These are phyloP conservation scores for Cylindroiulus punctatus DNA, from an alignment of 2,888 invertebrate genomes.

Conservation along the genomic window DNA sequence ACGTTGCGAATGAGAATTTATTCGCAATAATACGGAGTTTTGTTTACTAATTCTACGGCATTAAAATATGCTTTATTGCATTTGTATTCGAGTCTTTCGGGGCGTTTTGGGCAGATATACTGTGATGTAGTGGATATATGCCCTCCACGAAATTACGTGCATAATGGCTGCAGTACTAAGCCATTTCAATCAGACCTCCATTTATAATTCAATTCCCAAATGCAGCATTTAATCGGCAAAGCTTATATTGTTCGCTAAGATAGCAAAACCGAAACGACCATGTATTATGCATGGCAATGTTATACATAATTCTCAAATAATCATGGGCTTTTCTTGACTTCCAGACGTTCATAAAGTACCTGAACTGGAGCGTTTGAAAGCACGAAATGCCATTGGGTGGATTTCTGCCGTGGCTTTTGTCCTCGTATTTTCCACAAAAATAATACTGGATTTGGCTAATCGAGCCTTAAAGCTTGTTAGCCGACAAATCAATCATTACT, in stretches of 20 bases:
- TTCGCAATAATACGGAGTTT: constrained; percentile 10
- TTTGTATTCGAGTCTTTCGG: background rate
- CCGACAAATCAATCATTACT: background rate
- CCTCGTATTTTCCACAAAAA: background rate
- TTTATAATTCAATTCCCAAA: constrained; percentile 56
- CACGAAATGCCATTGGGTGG: background rate
- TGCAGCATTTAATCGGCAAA: constrained; percentile 48
- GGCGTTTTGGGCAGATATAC: constrained; percentile 1
- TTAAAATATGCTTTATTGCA: constrained; percentile 40
- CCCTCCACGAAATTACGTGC: background rate
- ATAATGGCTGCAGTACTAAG: constrained; percentile 34
- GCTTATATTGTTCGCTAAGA: constrained; percentile 48
- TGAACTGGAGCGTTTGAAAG: background rate
- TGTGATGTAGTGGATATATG: background rate
- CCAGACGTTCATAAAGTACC: background rate
- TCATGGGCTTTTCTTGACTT: constrained; percentile 47
- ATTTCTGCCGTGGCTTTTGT: background rate
- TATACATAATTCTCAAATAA: constrained; percentile 47
- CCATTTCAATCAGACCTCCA: constrained; percentile 53
- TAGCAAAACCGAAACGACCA: constrained; percentile 22
- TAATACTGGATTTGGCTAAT: background rate
- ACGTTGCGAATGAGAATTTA: background rate
- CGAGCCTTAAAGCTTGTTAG: background rate
- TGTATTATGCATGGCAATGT: constrained; percentile 31
- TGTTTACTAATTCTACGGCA: constrained; percentile 38